These are phyloP conservation scores for Balaeniceps rex DNA, from an alignment of 2,113 vertebrate genomes.

Conservation along the genomic window DNA sequence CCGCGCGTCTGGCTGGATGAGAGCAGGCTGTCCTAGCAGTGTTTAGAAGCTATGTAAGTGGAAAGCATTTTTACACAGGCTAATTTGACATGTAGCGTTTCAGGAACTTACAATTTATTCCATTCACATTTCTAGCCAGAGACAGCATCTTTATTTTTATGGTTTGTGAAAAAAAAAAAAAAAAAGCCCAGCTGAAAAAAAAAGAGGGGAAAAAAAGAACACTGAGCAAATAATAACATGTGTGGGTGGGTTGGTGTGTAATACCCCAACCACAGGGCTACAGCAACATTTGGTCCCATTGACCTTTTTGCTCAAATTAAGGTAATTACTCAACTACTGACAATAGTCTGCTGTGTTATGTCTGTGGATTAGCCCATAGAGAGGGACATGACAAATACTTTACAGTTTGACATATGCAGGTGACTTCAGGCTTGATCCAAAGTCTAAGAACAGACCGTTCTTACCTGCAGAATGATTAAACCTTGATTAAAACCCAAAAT, in stretches of 20 bases:
- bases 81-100: constrained; percentile 38
- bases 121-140: constrained; percentile 3
- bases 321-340: constrained; percentile 30
- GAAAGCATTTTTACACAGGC: constrained; percentile 32
- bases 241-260: constrained; percentile 32
- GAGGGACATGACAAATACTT: not conserved
- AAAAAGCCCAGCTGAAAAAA: not conserved
- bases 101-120: constrained; percentile 47
- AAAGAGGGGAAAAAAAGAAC: not conserved
- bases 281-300: constrained; percentile 15
- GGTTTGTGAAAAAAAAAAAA: not conserved
- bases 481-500: not conserved
- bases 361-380: not conserved
- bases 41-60: constrained; percentile 32
- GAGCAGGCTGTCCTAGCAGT: constrained; percentile 11
- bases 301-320: constrained; percentile 54
- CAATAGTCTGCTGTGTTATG: not conserved
- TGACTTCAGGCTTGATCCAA: not conserved
- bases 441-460: not conserved
- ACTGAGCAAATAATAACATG: constrained; percentile 8
- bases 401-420: not conserved
- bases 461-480: not conserved
- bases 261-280: constrained; percentile 7
- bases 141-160: constrained; percentile 22
- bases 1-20: not conserved